phyloP scores from a whole-genome alignment of 2,888 invertebrate species.

The Bruchidius siliquastri region DNA sequence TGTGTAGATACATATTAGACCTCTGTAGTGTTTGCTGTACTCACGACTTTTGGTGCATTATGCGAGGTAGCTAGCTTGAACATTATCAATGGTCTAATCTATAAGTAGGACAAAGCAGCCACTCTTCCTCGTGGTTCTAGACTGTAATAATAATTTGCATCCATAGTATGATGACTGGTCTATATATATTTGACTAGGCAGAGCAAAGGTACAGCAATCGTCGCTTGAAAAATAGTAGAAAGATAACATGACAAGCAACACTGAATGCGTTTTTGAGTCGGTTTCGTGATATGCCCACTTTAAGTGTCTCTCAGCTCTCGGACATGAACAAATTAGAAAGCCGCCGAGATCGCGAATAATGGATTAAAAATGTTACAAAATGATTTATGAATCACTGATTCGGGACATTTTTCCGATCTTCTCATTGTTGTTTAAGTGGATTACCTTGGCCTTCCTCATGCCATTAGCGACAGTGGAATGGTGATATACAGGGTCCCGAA shows the following conservation, averaged over 20 bases:
- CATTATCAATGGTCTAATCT: no score
- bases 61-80: no score
- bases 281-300: background rate
- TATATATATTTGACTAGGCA: background rate
- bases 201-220: background rate
- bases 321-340: background rate
- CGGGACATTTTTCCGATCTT: background rate
- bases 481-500: background rate
- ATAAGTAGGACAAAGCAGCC: no score
- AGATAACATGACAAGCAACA: background rate
- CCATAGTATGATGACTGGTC: background rate
- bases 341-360: background rate
- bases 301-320: background rate
- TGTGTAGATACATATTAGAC: no score
- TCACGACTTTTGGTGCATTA: no score
- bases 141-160: no score
- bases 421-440: background rate
- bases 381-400: background rate
- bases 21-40: no score
- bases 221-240: background rate
- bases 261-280: background rate
- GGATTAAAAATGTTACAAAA: background rate
- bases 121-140: no score
- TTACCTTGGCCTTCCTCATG: background rate
- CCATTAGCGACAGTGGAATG: background rate